phyloP scores from a whole-genome alignment of 2,888 invertebrate genomes.

The Lasioglossum vierecki region DNA sequence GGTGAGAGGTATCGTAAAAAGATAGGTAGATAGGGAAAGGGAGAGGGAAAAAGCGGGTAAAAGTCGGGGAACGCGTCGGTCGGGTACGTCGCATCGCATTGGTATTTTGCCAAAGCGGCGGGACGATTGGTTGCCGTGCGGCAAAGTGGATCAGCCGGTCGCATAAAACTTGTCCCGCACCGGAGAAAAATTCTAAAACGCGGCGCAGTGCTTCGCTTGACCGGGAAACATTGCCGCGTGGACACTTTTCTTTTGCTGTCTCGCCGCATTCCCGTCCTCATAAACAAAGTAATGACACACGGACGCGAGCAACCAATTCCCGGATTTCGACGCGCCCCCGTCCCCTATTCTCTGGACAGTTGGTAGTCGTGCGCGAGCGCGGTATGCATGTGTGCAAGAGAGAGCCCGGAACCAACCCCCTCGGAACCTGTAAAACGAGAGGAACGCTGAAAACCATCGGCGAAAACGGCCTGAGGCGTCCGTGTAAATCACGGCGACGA shows the following conservation, averaged over 20 bases:
- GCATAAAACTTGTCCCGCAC: conserved; percentile 59
- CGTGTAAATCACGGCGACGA: conserved; percentile 68
- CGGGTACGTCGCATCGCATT: conserved; percentile 58
- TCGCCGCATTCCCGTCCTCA: conserved; percentile 75
- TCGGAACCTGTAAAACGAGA: background rate
- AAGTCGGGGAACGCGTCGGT: conserved; percentile 6
- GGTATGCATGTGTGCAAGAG: background rate
- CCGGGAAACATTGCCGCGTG: conserved; percentile 73
- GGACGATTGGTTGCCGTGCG: conserved; percentile 65
- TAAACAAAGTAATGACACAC: conserved; percentile 81
- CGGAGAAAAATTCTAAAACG: conserved; percentile 62
- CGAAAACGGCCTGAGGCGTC: conserved; percentile 57
- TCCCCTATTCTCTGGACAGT: background rate
- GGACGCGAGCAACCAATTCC: conserved; percentile 71
- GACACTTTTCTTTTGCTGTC: conserved; percentile 77
- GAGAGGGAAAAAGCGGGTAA: background rate
- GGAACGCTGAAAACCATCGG: conserved; percentile 64
- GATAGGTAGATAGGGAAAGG: background rate
- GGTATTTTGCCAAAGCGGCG: conserved; percentile 69
- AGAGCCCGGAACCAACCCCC: background rate
- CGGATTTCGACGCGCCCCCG: conserved; percentile 52
- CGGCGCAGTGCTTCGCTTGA: conserved; percentile 53
- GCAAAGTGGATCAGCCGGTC: conserved; percentile 71
- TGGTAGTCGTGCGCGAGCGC: conserved; percentile 5
- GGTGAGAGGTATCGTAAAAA: background rate